These are phyloP conservation scores for Ophthalmolycus amberensis DNA, from an alignment of 2,113 vertebrate species.

Conservation along the genomic window DNA sequence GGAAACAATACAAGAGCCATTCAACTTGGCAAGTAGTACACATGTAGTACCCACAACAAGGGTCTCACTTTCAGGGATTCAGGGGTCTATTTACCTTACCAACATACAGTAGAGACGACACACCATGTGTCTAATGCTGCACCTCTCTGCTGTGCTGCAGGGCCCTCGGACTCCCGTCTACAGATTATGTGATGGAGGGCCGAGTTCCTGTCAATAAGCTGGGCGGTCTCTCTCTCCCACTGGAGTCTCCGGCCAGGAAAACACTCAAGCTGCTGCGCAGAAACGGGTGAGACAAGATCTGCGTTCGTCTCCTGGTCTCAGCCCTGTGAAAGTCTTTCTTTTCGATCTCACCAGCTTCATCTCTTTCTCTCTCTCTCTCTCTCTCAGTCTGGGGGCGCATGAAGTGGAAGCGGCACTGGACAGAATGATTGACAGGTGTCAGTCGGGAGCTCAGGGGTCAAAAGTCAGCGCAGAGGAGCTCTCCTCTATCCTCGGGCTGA, in stretches of 20 bases:
- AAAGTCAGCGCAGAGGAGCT: conserved; percentile 65
- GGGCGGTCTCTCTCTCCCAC: conserved; percentile 83
- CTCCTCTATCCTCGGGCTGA: conserved; percentile 64
- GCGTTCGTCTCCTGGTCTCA: neutral
- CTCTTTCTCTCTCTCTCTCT: neutral
- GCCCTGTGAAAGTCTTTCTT: neutral
- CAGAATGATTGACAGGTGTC: conserved; percentile 76
- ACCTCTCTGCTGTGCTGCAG: conserved; percentile 63
- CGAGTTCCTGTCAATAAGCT: conserved; percentile 84
- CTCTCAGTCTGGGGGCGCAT: conserved; percentile 50
- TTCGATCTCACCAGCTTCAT: neutral
- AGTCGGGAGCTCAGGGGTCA: conserved; percentile 27
- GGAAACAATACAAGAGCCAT: too few species aligned
- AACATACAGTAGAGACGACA: neutral
- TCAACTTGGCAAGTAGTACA: too few species aligned
- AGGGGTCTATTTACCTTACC: neutral
- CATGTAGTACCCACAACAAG: too few species aligned
- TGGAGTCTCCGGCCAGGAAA: conserved; percentile 85
- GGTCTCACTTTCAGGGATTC: too few species aligned
- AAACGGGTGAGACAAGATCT: conserved; percentile 51
- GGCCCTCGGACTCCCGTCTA: conserved; percentile 86
- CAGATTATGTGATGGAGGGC: conserved; percentile 88
- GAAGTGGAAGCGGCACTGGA: conserved; percentile 57
- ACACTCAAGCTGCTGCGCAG: conserved; percentile 67
- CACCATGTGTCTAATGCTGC: too few species aligned